Conservation (phyloP, 2,797 vertebrate species). For the Rhodeus uyekii region DNA sequence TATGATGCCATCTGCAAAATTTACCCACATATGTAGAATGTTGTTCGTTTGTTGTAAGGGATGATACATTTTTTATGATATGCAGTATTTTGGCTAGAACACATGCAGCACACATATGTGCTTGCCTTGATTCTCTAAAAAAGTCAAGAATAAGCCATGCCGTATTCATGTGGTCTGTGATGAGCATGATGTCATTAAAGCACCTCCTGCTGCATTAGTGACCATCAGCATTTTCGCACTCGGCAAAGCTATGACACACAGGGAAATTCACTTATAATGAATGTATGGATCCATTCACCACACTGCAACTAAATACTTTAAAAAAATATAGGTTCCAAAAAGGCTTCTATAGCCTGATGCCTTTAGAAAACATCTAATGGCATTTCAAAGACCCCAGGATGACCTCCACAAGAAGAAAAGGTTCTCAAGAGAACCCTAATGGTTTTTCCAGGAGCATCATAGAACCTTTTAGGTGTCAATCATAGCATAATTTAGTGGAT, state of each 20-base stretch:
- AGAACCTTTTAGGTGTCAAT: background rate
- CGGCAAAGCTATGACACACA: background rate
- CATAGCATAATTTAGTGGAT: background rate
- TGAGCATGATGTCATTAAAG: constrained; percentile 21
- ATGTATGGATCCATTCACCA: background rate
- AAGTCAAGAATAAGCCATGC: background rate
- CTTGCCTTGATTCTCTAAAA: background rate
- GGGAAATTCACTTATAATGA: background rate
- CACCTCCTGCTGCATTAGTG: background rate
- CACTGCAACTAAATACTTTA: background rate
- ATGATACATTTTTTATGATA: background rate
- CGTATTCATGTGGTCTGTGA: constrained; percentile 27
- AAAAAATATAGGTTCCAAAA: background rate
- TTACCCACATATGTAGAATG: background rate
- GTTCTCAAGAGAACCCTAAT: background rate
- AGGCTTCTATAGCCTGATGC: background rate
- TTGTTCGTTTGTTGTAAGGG: background rate
- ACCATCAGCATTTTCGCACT: background rate
- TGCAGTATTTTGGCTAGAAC: background rate
- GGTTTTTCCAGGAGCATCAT: background rate
- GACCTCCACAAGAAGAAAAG: background rate
- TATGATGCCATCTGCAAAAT: background rate
- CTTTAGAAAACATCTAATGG: background rate
- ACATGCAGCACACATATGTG: constrained; percentile 1
- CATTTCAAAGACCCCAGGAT: background rate